Evolutionary conservation across 2,888 invertebrate species (phyloP).

Genomic region (Conops quadrifasciatus): DNA sequence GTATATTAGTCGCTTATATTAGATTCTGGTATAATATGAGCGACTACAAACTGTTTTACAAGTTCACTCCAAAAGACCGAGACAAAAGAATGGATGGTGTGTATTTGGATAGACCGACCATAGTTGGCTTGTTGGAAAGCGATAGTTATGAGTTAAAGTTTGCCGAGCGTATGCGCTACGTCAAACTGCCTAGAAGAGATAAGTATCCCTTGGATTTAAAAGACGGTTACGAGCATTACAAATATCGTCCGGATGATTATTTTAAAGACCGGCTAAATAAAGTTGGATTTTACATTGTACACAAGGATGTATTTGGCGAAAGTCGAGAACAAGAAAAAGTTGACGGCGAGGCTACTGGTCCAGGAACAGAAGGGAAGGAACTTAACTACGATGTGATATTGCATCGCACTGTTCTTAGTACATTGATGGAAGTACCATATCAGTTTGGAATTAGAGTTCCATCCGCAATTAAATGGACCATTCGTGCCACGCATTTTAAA

Average conservation of each 20-base stretch:
- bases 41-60: conserved; percentile 12
- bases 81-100: background rate
- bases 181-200: background rate
- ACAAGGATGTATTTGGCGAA: background rate
- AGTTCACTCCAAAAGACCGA: background rate
- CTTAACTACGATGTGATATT: conserved; percentile 13
- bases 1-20: too few relatives aligned
- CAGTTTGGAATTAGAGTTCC: background rate
- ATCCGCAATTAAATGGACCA: background rate
- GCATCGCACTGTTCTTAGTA: background rate
- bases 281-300: conserved; percentile 8
- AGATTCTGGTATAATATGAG: too few relatives aligned
- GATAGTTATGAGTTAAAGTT: background rate
- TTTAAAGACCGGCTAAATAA: conserved; percentile 1
- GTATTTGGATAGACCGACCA: background rate
- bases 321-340: background rate
- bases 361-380: background rate
- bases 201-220: conserved; percentile 24
- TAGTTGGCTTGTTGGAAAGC: background rate
- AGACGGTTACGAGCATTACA: background rate
- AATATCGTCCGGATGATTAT: background rate
- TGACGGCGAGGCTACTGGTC: background rate
- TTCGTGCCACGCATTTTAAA: conserved; percentile 16
- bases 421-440: conserved; percentile 20
- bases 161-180: conserved; percentile 8